These are phyloP conservation scores for Sprattus sprattus DNA, from an alignment of 2,113 vertebrate species.

Conservation along the genomic window DNA sequence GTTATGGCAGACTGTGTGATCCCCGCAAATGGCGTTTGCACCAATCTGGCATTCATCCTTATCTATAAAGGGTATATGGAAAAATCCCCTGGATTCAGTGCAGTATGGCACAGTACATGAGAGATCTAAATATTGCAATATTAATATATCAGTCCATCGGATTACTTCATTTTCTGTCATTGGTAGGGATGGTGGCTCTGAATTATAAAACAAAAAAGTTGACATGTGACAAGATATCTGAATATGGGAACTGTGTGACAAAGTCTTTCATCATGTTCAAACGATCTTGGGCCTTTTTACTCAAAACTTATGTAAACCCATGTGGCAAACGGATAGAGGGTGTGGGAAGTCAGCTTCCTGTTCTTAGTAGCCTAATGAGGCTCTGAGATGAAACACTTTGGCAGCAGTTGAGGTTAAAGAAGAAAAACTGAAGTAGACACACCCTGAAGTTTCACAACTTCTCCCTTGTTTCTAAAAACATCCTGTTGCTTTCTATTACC, in stretches of 20 bases:
- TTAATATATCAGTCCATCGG: background rate
- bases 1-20: constrained; percentile 86
- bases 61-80: constrained; percentile 66
- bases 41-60: constrained; percentile 91
- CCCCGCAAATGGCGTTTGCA: constrained; percentile 82
- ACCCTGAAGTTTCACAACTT: background rate
- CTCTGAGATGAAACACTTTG: background rate
- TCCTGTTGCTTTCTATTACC: background rate
- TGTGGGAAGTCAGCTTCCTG: constrained; percentile 3
- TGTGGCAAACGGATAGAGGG: constrained; percentile 1
- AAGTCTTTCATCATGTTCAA: background rate
- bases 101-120: background rate
- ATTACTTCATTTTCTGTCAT: background rate
- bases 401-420: background rate
- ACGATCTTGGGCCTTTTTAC: background rate
- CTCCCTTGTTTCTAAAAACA: background rate
- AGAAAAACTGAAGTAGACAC: background rate
- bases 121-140: background rate
- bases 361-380: background rate
- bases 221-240: background rate
- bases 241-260: background rate
- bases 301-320: background rate
- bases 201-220: background rate
- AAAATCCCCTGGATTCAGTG: background rate
- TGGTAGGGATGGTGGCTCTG: background rate